These are phyloP conservation scores for Homalodisca vitripennis DNA, from an alignment of 1,140 invertebrate species.

Conservation along the genomic window DNA sequence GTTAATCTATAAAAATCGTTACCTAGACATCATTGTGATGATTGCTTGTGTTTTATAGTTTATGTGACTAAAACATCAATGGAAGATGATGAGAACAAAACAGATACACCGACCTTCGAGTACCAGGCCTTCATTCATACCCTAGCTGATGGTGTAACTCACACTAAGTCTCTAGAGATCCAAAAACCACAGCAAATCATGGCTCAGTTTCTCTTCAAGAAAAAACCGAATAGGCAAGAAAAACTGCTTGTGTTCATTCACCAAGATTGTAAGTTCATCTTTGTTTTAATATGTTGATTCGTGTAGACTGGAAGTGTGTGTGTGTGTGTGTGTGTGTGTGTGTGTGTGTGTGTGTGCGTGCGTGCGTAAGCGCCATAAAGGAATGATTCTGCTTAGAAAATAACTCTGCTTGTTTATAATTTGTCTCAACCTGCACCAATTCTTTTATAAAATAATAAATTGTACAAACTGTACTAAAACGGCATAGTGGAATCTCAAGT, in stretches of 20 bases:
- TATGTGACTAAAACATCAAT: constrained; percentile 30
- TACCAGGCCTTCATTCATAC: constrained; percentile 57
- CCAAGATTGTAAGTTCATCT: constrained; percentile 65
- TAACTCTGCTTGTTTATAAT: constrained; percentile 42
- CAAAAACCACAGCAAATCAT: constrained; percentile 63
- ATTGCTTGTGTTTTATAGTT: constrained; percentile 35
- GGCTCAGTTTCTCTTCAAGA: constrained; percentile 75
- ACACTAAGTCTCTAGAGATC: constrained; percentile 54
- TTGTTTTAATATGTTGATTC: background rate
- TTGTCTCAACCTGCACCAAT: background rate
- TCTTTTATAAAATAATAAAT: background rate
- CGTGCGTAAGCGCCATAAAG: constrained; percentile 44
- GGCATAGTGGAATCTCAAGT: too few species aligned
- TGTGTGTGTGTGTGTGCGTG: too few species aligned
- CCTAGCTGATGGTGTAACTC: constrained; percentile 54
- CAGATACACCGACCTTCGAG: constrained; percentile 49
- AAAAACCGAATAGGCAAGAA: constrained; percentile 58
- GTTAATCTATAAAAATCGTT: background rate
- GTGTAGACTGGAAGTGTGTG: constrained; percentile 9
- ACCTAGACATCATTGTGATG: background rate
- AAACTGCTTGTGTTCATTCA: constrained; percentile 73
- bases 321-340: constrained; percentile 32
- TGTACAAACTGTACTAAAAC: too few species aligned
- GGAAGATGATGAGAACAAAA: background rate
- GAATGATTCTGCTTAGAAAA: constrained; percentile 55